phyloP scores from a whole-genome alignment of 2,888 invertebrate genomes.

The Ceratothoa steindachneri region DNA sequence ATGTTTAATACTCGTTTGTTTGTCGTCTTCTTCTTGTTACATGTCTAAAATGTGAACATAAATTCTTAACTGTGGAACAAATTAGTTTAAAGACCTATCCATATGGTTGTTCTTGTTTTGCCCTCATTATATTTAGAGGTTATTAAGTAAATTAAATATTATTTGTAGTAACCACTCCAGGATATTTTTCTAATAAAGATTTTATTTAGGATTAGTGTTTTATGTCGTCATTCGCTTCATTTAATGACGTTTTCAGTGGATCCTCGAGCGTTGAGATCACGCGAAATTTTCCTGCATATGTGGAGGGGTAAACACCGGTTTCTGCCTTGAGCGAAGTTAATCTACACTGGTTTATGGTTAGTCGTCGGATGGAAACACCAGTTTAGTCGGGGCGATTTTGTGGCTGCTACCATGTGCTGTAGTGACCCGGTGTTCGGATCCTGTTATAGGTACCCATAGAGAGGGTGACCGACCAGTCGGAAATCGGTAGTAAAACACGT shows the following conservation, averaged over 20 bases:
- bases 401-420: background rate
- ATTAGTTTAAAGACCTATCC: too few species aligned
- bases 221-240: background rate
- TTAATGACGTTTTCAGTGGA: background rate
- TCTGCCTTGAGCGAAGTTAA: background rate
- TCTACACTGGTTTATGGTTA: background rate
- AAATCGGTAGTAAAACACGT: too few species aligned
- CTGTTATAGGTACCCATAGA: too few species aligned
- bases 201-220: background rate
- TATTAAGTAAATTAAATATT: background rate
- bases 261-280: background rate
- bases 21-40: too few species aligned
- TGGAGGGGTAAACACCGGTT: background rate
- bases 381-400: background rate
- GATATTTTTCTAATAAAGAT: background rate
- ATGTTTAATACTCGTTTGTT: too few species aligned
- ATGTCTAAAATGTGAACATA: too few species aligned
- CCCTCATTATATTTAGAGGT: background rate
- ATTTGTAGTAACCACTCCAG: background rate
- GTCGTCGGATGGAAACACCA: background rate
- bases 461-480: too few species aligned
- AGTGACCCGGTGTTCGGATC: background rate
- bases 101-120: too few species aligned
- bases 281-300: background rate
- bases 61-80: too few species aligned